Base-by-base conservation (phyloP, 2,113 vertebrate genomes). In the Cyanocitta stelleri region DNA sequence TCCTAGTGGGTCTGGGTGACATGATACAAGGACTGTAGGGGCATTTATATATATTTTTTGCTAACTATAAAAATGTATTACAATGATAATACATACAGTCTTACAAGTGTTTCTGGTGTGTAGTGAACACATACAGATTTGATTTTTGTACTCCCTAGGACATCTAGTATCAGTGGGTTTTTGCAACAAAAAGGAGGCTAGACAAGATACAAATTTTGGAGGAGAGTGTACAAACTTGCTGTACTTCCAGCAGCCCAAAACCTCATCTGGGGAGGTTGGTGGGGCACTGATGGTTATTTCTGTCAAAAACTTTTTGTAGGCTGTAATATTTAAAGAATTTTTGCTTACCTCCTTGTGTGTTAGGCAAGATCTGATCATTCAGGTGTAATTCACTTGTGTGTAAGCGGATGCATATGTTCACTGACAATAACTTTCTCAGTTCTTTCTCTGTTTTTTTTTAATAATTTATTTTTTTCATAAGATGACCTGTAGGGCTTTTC, bases 101-200 rank as follows among this genome's bases (percentile, higher is more conserved):
- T 68, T 89, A 46, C 9, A 71, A 16, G 9, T 43, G 16, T 43
- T 84, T 86, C 26, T 87, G 11, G 5, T 78, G 13, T 56, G 35
- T 56, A 11, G 4, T 48, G 5, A 52, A 22, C 30, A 16, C 3
- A 21, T 48, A 16, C 3, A 46, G 30, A 35, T 37, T 71, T 43
- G 13, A 30, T 84, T 69, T 88, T 77, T 0, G 0, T 74, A 46
- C n/a, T 73, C 32, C 10, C 14, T 16, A n/a, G 67, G 13, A n/a
- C 19, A 51, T 41, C 8, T 41, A 16, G 15, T 83, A 22, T 69
- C 0, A 0, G 7, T 73, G 7, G 0, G 8, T 51, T 69, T 46
- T 86, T 69, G 19, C 9, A 76, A 49, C 16, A 44, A 58, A 16
- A 80, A 68, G 29, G 46, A 85, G 9, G 10, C 19, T 76, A 61